Base-by-base conservation (phyloP, 1,140 invertebrate species). In the Zophobas morio region DNA sequence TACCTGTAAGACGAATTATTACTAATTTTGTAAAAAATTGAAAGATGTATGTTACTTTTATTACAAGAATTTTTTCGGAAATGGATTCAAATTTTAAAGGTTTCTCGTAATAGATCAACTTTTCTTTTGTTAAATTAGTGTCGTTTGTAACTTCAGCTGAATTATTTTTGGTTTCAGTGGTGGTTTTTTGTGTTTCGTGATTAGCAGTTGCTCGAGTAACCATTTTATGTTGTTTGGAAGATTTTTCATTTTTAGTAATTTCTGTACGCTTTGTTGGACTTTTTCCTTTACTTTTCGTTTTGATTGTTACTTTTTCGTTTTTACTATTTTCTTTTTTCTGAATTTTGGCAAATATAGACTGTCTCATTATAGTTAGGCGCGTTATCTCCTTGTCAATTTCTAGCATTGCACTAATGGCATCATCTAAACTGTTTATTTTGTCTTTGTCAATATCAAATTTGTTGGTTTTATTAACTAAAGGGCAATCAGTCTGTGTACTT, bases 301-400 rank as follows among this genome's bases (percentile, higher is more conserved):
- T 53, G n/a, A 6, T 47, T 6, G 2, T 37, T 70, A 20, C 20
- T 42, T 3, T 76, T 51, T 20, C 51, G 8, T 73, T 42, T 71
- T 20, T 20, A 20, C 20, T 20, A 20, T 39, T 73, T 60, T 4
- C 49, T 51, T 74, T 54, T 36, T 49, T 39, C 46, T 70, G 32
- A 40, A 78, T 39, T 40, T 54, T 70, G 6, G 35, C 20, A 54
- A 77, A 74, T 32, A 79, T 74, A 6, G 53, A 39, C 54, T 70
- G 75, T 32, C 78, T 33, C 39, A 79, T 36, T 70, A 79, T 74
- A 37, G 73, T 75, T 46, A 81, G 66, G 35, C 66, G 66, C 70
- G 56, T 57, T 8, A 81, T 79, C 70, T 81, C 73, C 49, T 77
- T 66, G 66, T 81, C 80, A 37, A 81, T 77, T 33, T 75, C 6